Evolutionary conservation across 2,113 vertebrate species (phyloP).

Genomic region (Australoheros scitulus): DNA sequence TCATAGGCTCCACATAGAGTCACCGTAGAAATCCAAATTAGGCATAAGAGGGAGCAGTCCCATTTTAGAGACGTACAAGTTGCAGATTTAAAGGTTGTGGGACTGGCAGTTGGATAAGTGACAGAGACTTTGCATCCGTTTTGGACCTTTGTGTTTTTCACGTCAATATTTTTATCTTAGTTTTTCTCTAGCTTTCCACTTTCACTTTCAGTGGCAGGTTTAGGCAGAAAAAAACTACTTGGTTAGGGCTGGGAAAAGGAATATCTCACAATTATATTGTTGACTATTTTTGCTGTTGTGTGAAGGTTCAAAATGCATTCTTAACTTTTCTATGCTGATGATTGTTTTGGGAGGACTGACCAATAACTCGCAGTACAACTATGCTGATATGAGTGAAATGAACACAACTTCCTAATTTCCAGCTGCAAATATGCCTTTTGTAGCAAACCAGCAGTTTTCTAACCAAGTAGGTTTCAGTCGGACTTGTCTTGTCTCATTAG

Average conservation of each 20-base stretch:
- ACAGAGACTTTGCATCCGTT: background rate
- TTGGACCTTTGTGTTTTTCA: background rate
- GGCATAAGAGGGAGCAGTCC: background rate
- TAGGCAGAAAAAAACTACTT: background rate
- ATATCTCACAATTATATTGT: background rate
- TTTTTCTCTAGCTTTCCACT: background rate
- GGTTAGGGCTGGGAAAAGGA: fast-evolving
- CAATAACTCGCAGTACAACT: background rate
- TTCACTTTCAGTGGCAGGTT: background rate
- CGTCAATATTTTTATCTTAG: background rate
- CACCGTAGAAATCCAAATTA: too few species aligned
- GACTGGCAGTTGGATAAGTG: background rate
- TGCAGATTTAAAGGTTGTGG: background rate
- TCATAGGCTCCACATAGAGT: background rate
- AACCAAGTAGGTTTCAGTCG: too few species aligned
- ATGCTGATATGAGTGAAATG: background rate
- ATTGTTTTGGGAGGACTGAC: background rate
- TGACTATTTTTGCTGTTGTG: background rate
- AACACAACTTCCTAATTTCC: background rate
- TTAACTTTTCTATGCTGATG: background rate
- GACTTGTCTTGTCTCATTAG: background rate
- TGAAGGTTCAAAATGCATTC: background rate
- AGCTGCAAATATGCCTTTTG: background rate
- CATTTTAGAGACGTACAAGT: background rate
- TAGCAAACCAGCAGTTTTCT: background rate